phyloP scores from a whole-genome alignment of 64 coral and sea anemone species.

The Exaiptasia diaphana region DNA sequence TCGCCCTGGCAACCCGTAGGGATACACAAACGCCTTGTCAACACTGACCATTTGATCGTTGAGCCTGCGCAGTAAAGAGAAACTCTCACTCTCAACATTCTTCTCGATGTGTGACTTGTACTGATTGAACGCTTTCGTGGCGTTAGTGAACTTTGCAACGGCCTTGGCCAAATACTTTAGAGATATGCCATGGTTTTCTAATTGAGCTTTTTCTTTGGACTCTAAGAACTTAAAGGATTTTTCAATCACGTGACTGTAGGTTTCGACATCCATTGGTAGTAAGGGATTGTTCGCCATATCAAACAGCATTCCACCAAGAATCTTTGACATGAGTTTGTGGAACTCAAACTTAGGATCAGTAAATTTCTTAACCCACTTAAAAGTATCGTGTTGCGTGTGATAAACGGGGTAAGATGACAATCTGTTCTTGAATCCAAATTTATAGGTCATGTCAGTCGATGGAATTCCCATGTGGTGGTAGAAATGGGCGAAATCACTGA shows the following conservation, averaged over 20 bases:
- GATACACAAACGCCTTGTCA: constrained; percentile 64
- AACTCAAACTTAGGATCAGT: constrained; percentile 70
- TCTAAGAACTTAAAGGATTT: constrained; percentile 9
- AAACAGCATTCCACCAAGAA: constrained; percentile 52
- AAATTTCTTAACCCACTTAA: constrained; percentile 69
- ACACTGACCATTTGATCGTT: constrained; percentile 73
- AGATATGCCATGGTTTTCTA: constrained; percentile 15
- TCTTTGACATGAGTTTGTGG: constrained; percentile 60
- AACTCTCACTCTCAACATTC: neutral
- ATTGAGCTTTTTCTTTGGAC: neutral
- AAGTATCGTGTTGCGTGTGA: constrained; percentile 78
- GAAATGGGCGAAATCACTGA: constrained; percentile 73
- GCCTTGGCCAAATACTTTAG: constrained; percentile 42
- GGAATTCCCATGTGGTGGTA: constrained; percentile 66
- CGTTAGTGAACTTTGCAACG: constrained; percentile 39
- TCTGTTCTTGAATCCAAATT: constrained; percentile 22
- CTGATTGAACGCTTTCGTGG: constrained; percentile 44
- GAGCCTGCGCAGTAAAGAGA: constrained; percentile 51
- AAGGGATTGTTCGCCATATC: constrained; percentile 54
- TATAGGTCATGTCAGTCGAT: constrained; percentile 57
- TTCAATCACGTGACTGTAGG: constrained; percentile 34
- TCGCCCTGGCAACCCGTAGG: constrained; percentile 69
- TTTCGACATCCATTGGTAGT: constrained; percentile 42
- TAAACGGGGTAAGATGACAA: constrained; percentile 66
- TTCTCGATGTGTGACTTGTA: neutral